phyloP scores from a whole-genome alignment of 2,797 vertebrate genomes.

The Aotus griseimembra region DNA sequence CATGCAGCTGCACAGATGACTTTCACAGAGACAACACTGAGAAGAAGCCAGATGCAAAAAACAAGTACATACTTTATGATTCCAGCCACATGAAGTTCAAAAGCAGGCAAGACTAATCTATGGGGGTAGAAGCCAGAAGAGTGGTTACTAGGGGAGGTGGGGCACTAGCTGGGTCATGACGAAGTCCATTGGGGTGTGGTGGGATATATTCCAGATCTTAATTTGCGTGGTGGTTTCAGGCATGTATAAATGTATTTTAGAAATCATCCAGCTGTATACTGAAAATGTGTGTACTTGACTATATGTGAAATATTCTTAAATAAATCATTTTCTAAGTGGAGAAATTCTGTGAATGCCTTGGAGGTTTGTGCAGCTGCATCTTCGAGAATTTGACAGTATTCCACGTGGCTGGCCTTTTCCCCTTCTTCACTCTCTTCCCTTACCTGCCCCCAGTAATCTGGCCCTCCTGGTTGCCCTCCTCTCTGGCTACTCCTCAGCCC shows the following conservation, averaged over 20 bases:
- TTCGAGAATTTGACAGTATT: background rate
- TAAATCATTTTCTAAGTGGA: background rate
- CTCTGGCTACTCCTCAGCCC: background rate
- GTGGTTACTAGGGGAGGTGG: background rate
- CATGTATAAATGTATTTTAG: background rate
- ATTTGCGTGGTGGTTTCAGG: background rate
- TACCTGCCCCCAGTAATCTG: fast-evolving
- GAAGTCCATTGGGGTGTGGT: background rate
- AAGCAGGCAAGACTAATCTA: background rate
- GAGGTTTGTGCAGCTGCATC: background rate
- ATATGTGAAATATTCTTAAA: background rate
- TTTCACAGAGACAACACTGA: background rate
- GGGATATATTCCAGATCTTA: background rate
- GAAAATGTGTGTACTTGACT: background rate
- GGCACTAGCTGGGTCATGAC: background rate
- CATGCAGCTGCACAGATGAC: background rate
- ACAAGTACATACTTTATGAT: background rate
- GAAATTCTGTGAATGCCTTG: background rate
- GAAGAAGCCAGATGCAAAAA: background rate
- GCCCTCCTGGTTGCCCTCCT: background rate
- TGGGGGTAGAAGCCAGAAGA: background rate
- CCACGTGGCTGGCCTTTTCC: background rate
- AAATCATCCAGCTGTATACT: background rate
- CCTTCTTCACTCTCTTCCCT: background rate
- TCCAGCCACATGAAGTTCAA: background rate